These are phyloP conservation scores for Typhlomys cinereus DNA, from an alignment of 2,113 vertebrate genomes.

Conservation along the genomic window DNA sequence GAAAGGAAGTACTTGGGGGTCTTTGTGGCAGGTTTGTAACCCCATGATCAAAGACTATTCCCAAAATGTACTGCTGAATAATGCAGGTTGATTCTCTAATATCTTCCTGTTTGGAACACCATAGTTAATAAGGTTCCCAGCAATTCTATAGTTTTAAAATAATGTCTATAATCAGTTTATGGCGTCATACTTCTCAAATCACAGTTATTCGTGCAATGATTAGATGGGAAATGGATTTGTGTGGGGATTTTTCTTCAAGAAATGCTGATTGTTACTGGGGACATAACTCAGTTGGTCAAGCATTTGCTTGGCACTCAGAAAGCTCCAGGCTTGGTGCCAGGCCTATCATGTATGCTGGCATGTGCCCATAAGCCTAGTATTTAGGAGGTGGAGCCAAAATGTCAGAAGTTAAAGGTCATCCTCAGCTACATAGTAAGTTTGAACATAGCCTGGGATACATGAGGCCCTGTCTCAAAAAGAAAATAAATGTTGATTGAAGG, in stretches of 20 bases:
- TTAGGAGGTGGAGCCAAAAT: too few species aligned
- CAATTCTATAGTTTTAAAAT: background rate
- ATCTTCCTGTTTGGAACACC: background rate
- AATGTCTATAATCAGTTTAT: background rate
- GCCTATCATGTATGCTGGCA: too few species aligned
- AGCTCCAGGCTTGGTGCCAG: too few species aligned
- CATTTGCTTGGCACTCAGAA: too few species aligned
- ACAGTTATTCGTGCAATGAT: background rate
- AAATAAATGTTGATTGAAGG: background rate
- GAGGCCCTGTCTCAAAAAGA: too few species aligned
- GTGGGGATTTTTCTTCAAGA: background rate
- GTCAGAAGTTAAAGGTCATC: too few species aligned
- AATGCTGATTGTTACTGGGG: background rate
- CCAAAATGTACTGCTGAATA: background rate
- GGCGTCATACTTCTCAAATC: background rate
- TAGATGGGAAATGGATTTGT: background rate
- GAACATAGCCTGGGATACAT: too few species aligned
- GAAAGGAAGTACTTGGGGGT: background rate
- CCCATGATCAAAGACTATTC: background rate
- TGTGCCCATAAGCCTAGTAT: too few species aligned
- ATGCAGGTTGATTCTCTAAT: background rate
- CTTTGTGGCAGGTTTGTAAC: background rate
- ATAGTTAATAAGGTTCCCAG: background rate
- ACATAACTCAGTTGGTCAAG: too few species aligned
- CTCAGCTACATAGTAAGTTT: too few species aligned